Conservation (phyloP, 2,113 vertebrate genomes). For the Strix aluco region DNA sequence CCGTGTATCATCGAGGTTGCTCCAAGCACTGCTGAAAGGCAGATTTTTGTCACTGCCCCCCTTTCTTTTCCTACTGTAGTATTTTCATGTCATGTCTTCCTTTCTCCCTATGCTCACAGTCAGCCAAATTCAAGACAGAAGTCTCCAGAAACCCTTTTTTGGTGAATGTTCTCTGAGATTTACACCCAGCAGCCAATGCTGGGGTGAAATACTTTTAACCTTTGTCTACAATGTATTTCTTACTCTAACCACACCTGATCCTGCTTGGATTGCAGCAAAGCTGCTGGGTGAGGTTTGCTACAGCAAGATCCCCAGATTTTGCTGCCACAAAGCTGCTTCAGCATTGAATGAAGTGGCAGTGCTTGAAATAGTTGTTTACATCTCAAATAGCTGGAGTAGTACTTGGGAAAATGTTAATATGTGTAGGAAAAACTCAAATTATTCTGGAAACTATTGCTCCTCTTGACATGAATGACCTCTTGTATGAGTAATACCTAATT, state of each 20-base stretch:
- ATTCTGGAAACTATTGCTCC: not conserved
- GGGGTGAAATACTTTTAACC: not conserved
- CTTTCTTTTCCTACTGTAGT: not conserved
- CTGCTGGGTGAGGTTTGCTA: not conserved
- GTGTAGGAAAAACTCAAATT: not conserved
- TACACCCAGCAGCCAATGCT: not conserved
- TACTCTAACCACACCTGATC: not conserved
- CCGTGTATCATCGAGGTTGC: rapidly evolving
- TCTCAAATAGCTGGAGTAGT: not conserved
- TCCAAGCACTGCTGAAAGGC: not conserved
- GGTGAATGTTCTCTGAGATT: not conserved
- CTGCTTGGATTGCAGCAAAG: not conserved
- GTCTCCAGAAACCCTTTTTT: not conserved
- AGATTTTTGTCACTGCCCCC: not conserved
- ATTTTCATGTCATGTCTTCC: not conserved
- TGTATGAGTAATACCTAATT: not conserved
- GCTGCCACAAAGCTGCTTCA: not conserved
- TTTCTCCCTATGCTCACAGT: rapidly evolving
- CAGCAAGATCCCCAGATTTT: not conserved
- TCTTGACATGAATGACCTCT: not conserved
- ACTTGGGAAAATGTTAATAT: not conserved
- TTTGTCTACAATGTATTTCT: not conserved
- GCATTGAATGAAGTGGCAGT: not conserved
- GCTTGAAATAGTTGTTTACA: not conserved
- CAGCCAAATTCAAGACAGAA: not conserved